Conservation (phyloP, 1,140 invertebrate species). For the Solen grandis region DNA sequence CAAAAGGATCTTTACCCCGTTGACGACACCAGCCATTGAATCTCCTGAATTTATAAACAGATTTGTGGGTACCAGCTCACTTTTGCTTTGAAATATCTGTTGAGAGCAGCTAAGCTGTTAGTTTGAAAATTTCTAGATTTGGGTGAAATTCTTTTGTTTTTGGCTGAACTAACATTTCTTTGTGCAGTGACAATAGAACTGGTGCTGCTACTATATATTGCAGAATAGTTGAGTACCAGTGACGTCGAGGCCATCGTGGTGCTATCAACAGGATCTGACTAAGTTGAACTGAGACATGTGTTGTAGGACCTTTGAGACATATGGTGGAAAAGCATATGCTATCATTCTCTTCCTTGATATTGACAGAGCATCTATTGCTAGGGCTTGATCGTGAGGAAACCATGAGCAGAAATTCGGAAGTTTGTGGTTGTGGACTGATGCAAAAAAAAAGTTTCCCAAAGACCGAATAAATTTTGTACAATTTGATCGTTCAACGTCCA, state of each 20-base stretch:
- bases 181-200: neutral
- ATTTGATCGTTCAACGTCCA: slow-evolving; percentile 41
- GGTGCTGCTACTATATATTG: neutral
- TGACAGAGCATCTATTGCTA: slow-evolving; percentile 39
- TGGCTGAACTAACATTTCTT: neutral
- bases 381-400: slow-evolving; percentile 22
- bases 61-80: slow-evolving; percentile 15
- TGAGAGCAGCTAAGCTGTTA: slow-evolving; percentile 9
- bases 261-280: slow-evolving; percentile 46
- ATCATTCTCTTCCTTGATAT: slow-evolving; percentile 43
- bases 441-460: slow-evolving; percentile 45
- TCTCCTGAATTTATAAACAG: slow-evolving; percentile 11
- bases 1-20: slow-evolving; percentile 10
- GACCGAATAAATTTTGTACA: too few relatives aligned
- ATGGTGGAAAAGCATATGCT: slow-evolving; percentile 41
- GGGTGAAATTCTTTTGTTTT: slow-evolving; percentile 13
- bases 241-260: slow-evolving; percentile 34
- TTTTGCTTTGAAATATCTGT: slow-evolving; percentile 7
- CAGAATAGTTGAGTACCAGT: slow-evolving; percentile 28
- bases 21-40: slow-evolving; percentile 42
- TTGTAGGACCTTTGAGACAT: slow-evolving; percentile 22
- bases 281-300: slow-evolving; percentile 18
- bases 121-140: neutral
- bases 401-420: slow-evolving; percentile 39
- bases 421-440: slow-evolving; percentile 32